phyloP scores from a whole-genome alignment of 2,113 vertebrate species.

The Eulemur rufifrons region DNA sequence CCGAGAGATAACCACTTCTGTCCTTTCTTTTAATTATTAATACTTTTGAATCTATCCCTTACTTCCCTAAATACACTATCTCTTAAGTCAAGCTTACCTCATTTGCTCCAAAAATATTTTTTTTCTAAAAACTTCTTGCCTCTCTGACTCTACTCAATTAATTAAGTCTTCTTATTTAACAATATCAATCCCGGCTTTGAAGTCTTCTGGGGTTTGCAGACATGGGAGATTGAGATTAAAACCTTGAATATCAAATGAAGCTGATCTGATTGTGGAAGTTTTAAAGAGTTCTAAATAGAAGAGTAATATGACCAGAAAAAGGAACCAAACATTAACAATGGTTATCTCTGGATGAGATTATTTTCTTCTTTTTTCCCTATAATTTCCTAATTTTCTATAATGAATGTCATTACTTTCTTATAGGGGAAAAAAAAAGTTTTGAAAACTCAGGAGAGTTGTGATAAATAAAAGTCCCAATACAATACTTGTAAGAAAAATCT shows the following conservation, averaged over 20 bases:
- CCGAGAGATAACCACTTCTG: neutral
- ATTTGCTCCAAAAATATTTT: neutral
- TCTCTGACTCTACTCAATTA: neutral
- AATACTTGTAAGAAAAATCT: neutral
- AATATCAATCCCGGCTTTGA: neutral
- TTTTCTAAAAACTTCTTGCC: neutral
- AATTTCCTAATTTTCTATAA: neutral
- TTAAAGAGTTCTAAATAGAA: neutral
- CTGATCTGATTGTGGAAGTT: neutral
- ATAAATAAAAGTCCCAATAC: neutral
- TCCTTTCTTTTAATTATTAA: neutral
- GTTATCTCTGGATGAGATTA: neutral
- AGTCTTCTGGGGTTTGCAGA: neutral
- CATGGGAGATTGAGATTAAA: neutral
- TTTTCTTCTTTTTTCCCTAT: neutral
- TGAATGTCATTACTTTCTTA: neutral
- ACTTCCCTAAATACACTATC: neutral
- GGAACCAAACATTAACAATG: neutral
- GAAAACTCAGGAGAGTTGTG: neutral
- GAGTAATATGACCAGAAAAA: neutral
- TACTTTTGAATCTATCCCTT: neutral
- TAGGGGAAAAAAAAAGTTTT: slow-evolving; percentile 8
- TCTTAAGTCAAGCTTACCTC: neutral
- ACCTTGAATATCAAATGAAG: neutral
- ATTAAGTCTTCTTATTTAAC: neutral